Conservation (phyloP, 2,888 invertebrate genomes). For the Drosophila austrosaltans region DNA sequence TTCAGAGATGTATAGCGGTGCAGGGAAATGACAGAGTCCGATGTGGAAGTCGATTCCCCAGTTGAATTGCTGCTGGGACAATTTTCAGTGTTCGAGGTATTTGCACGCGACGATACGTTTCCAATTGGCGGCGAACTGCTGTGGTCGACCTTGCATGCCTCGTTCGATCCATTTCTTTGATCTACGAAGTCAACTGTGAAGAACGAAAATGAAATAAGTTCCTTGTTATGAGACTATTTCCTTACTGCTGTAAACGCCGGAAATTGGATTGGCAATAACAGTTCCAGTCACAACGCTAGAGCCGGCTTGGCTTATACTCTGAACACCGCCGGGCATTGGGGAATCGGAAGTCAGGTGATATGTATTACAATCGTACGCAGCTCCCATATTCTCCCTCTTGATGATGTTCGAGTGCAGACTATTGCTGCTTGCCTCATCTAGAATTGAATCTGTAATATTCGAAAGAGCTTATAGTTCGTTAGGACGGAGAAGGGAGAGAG, state of each 20-base stretch:
- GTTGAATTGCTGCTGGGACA: conserved; percentile 66
- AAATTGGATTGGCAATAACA: conserved; percentile 81
- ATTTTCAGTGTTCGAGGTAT: conserved; percentile 35
- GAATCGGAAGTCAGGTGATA: conserved; percentile 87
- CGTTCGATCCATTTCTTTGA: conserved; percentile 80
- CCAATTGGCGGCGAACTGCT: conserved; percentile 75
- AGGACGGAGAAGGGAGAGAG: neutral
- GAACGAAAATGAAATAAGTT: neutral
- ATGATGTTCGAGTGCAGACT: conserved; percentile 85
- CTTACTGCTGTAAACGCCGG: conserved; percentile 92
- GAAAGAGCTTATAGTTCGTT: neutral
- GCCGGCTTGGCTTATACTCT: conserved; percentile 40
- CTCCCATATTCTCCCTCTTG: conserved; percentile 90
- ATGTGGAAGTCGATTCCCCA: conserved; percentile 46
- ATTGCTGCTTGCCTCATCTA: conserved; percentile 93
- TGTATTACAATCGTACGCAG: conserved; percentile 90
- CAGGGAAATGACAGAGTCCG: conserved; percentile 67
- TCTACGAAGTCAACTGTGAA: conserved; percentile 82
- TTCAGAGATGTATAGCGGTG: conserved; percentile 81
- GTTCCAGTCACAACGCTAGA: conserved; percentile 38
- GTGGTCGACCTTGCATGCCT: conserved; percentile 78
- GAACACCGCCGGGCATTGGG: conserved; percentile 79
- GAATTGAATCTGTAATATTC: conserved; percentile 91
- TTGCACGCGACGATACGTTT: conserved; percentile 32
- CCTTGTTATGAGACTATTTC: neutral